Evolutionary conservation across 2,113 vertebrate genomes (phyloP).

Genomic region (Austrofundulus limnaeus): DNA sequence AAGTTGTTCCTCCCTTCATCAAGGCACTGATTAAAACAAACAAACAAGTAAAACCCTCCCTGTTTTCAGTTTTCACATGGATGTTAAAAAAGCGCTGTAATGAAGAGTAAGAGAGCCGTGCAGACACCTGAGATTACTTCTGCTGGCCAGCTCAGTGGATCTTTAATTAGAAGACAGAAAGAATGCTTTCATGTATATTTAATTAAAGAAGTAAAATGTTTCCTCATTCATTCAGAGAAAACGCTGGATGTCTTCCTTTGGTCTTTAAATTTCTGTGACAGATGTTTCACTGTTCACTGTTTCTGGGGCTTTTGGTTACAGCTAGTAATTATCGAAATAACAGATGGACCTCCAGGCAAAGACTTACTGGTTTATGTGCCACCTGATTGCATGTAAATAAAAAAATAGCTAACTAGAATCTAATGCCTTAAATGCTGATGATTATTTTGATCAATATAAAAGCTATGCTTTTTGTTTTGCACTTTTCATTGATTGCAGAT

Average conservation of each 20-base stretch:
- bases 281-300: constrained; percentile 33
- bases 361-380: background rate
- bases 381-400: background rate
- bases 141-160: constrained; percentile 38
- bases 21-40: too few species aligned
- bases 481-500: background rate
- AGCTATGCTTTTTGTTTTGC: background rate
- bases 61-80: constrained; percentile 18
- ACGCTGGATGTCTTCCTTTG: constrained; percentile 33
- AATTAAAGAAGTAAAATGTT: constrained; percentile 38
- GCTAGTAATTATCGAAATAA: background rate
- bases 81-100: constrained; percentile 33
- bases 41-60: too few species aligned
- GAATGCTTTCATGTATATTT: constrained; percentile 59
- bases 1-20: constrained; percentile 4
- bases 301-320: background rate
- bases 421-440: background rate
- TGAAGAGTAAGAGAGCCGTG: constrained; percentile 42
- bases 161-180: constrained; percentile 59
- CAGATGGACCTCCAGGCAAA: background rate
- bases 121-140: constrained; percentile 54
- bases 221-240: constrained; percentile 37
- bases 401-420: background rate
- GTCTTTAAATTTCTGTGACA: constrained; percentile 35
- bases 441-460: background rate